Conservation (phyloP, 64 coral and sea anemone species). For the Dendronephthya gigantea region DNA sequence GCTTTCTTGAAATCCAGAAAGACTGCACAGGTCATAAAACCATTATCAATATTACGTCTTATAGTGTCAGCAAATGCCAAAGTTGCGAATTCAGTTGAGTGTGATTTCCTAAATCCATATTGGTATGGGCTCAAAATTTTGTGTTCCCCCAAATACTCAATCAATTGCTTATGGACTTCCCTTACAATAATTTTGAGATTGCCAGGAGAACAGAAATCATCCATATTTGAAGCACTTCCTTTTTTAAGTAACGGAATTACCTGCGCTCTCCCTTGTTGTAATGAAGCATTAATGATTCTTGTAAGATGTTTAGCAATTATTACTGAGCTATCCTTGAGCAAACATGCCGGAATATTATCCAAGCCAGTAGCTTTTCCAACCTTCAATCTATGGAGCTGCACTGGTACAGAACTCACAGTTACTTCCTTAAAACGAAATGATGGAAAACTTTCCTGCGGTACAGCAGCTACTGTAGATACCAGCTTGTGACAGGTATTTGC, state of each 20-base stretch:
- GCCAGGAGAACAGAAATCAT: background rate
- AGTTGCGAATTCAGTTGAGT: conserved; percentile 14
- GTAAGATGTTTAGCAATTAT: conserved; percentile 14
- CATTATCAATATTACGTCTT: background rate
- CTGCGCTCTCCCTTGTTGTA: background rate
- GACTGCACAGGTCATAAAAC: conserved; percentile 2
- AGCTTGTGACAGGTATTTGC: background rate
- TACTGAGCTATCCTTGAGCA: conserved; percentile 23
- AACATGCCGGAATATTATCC: conserved; percentile 30
- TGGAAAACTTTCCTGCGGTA: background rate
- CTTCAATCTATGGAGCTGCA: conserved; percentile 23
- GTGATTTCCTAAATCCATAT: conserved; percentile 19
- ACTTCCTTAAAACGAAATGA: conserved; percentile 28
- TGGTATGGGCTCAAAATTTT: conserved; percentile 28
- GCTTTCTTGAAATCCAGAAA: conserved; percentile 20
- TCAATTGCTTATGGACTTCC: conserved; percentile 14
- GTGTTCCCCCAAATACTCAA: conserved; percentile 8
- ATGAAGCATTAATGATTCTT: background rate
- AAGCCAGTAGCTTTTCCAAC: conserved; percentile 19
- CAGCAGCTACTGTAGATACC: background rate
- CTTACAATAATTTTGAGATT: background rate
- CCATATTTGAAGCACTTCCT: conserved; percentile 1
- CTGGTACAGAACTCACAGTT: conserved; percentile 26
- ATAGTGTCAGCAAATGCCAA: conserved; percentile 15
- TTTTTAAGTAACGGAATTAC: conserved; percentile 14